phyloP scores from a whole-genome alignment of 2,888 invertebrate genomes.

The Drosophila flavopinicola region DNA sequence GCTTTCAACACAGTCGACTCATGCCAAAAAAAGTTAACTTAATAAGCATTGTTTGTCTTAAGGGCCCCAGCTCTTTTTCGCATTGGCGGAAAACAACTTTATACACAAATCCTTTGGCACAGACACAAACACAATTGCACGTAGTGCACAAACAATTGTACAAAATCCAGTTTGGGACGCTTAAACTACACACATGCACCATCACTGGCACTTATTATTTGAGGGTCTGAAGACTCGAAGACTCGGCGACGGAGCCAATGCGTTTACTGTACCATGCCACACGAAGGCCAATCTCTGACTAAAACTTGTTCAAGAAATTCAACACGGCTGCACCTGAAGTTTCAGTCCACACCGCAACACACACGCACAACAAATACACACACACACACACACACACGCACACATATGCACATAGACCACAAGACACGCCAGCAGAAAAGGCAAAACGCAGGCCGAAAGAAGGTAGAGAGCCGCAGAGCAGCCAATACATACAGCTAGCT shows the following conservation, averaged over 20 bases:
- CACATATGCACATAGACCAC: constrained; percentile 44
- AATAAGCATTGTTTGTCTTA: constrained; percentile 10
- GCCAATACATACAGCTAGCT: constrained; percentile 48
- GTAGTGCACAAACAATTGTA: constrained; percentile 60
- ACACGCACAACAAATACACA: constrained; percentile 19
- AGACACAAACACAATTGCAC: constrained; percentile 40
- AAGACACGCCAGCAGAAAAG: constrained; percentile 70
- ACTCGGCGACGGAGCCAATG: constrained; percentile 48
- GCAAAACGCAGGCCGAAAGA: constrained; percentile 56
- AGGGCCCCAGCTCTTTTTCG: not conserved
- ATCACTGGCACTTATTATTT: constrained; percentile 43
- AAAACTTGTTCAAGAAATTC: constrained; percentile 82
- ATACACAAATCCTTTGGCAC: constrained; percentile 56
- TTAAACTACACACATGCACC: constrained; percentile 20
- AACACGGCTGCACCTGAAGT: constrained; percentile 76
- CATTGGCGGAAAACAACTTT: constrained; percentile 30
- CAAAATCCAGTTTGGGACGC: constrained; percentile 65
- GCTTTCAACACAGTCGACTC: too few species aligned
- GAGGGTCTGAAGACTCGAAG: constrained; percentile 38
- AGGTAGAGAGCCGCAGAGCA: constrained; percentile 56
- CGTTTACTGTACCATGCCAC: constrained; percentile 84
- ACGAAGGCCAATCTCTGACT: constrained; percentile 85
- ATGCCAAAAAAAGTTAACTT: constrained; percentile 4
- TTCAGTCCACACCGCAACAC: constrained; percentile 47
- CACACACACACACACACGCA: constrained; percentile 10